Base-by-base conservation (phyloP, 2,888 invertebrate species). In the Pardosa pseudoannulata region DNA sequence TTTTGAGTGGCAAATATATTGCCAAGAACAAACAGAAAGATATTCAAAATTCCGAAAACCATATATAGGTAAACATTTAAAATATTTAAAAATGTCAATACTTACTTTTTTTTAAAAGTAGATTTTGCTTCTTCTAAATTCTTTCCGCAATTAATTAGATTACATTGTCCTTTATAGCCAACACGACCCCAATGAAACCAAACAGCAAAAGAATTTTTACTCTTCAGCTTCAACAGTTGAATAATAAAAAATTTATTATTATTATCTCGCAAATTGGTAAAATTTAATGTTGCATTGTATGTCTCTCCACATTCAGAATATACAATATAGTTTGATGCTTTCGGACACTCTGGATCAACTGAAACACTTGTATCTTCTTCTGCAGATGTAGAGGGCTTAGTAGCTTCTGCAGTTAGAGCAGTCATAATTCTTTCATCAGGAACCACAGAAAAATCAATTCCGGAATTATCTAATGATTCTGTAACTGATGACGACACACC, bases 131-230 rank as follows among this genome's bases (percentile, higher is more conserved):
- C 89, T 1, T 91, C 91, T 9, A 93, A 88, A 88, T 92, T 91
- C 0, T 89, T 85, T 2, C 92, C 92, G 89, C 91, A 92, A 0
- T 90, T 90, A 23, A 39, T 19, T 1, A 93, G 90, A 67, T 90
- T 91, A 88, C 89, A 91, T 90, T 93, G 93, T 0, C 93, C 93
- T 41, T 90, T 90, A 86, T 91, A 91, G 5, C 93, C 93, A 16
- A 93, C 93, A n/a, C 93, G 91, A 0, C 93, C 93, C 93, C 93
- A 93, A 13, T 93, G 91, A 87, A 92, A 91, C 93, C 93, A 93
- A 13, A 93, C 92, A 79, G 91, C 90, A 90, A 91, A 93, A 0
- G 88, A 39, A 39, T 91, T 91, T 46, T 88, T 89, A 19, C 80
- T 89, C 87, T 92, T 91, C 31, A 92, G 91, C 88, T 93, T 91